Conservation (phyloP, 2,888 invertebrate species). For the Drosophila leonis region DNA sequence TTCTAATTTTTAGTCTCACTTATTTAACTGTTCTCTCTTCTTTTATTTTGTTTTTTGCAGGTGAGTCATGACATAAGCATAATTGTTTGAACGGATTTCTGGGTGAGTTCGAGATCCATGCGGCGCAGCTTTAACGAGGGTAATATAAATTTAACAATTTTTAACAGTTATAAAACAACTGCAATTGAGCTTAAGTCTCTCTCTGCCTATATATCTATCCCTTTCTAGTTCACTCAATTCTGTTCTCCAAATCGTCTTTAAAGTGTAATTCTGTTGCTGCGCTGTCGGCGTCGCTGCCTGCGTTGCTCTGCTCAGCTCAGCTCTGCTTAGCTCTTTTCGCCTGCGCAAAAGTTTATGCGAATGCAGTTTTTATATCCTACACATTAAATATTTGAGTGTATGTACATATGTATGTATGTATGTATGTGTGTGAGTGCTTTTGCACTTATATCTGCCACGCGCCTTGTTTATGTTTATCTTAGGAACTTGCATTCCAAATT, state of each 20-base stretch:
- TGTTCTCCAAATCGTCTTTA: neutral
- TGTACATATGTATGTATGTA: slow-evolving; percentile 24
- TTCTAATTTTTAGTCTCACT: slow-evolving; percentile 32
- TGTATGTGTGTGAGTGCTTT: slow-evolving; percentile 16
- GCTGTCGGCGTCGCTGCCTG: slow-evolving; percentile 6
- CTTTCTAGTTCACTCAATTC: neutral
- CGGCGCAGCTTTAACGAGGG: neutral
- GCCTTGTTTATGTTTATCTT: slow-evolving; percentile 54
- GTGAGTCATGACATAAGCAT: slow-evolving; percentile 56
- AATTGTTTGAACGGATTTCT: slow-evolving; percentile 6
- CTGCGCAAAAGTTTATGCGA: slow-evolving; percentile 48
- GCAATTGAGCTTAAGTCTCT: neutral
- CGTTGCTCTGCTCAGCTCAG: neutral
- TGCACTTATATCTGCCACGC: slow-evolving; percentile 27
- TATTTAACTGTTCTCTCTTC: slow-evolving; percentile 9
- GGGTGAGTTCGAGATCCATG: slow-evolving; percentile 42
- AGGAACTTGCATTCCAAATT: slow-evolving; percentile 9
- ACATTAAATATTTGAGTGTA: slow-evolving; percentile 60
- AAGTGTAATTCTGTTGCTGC: slow-evolving; percentile 8
- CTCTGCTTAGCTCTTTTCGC: slow-evolving; percentile 34
- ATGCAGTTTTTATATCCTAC: slow-evolving; percentile 61
- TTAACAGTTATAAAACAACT: neutral
- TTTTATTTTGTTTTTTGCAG: slow-evolving; percentile 61
- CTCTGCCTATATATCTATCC: neutral
- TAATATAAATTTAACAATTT: neutral